phyloP scores from a whole-genome alignment of 64 coral and sea anemone genomes.

The Pocillopora damicornis region DNA sequence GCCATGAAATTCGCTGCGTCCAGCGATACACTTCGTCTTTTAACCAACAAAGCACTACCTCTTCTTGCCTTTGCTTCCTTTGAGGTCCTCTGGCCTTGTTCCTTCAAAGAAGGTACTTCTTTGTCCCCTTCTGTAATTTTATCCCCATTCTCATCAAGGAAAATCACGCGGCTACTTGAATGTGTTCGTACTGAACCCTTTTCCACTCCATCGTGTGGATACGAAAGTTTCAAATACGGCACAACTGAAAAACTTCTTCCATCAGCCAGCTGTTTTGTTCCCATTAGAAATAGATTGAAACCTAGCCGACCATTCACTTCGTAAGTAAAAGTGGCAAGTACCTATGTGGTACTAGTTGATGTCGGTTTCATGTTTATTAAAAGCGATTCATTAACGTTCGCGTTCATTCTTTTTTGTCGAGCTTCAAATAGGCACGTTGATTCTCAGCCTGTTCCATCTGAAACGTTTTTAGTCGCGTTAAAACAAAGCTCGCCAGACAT shows the following conservation, averaged over 20 bases:
- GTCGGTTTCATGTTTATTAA: too few species aligned
- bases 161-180: neutral
- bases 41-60: neutral
- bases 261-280: neutral
- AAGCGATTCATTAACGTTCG: too few species aligned
- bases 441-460: too few species aligned
- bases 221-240: neutral
- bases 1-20: neutral
- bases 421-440: too few species aligned
- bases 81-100: neutral
- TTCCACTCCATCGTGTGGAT: neutral
- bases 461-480: too few species aligned
- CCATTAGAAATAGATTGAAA: slow-evolving; percentile 1
- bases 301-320: too few species aligned
- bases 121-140: neutral
- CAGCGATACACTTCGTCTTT: neutral
- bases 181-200: neutral
- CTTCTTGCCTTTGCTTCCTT: neutral
- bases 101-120: neutral
- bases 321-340: too few species aligned
- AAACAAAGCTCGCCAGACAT: too few species aligned
- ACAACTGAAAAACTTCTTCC: slow-evolving; percentile 9
- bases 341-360: too few species aligned
- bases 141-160: slow-evolving; percentile 24
- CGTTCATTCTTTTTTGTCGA: too few species aligned